Conservation (phyloP, 64 coral and sea anemone genomes). For the Trachythela sp. region DNA sequence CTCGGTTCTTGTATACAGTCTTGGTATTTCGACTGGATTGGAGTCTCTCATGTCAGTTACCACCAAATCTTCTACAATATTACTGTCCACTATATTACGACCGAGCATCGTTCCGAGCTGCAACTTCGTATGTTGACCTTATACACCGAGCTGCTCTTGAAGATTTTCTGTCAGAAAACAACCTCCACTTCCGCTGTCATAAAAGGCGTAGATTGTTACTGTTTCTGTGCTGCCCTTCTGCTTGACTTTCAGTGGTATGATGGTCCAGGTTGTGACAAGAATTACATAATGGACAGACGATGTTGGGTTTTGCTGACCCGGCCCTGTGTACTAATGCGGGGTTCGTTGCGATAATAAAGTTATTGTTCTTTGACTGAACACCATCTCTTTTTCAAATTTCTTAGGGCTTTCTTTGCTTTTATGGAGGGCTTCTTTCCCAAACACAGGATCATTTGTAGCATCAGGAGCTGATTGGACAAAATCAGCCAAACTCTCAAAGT, state of each 20-base stretch:
- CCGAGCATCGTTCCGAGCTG: conserved; percentile 65
- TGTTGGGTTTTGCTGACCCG: conserved; percentile 35
- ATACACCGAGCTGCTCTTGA: conserved; percentile 13
- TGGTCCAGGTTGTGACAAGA: conserved; percentile 39
- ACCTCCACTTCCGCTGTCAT: conserved; percentile 58
- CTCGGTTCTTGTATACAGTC: conserved; percentile 39
- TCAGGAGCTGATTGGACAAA: conserved; percentile 39
- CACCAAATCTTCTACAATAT: conserved; percentile 34
- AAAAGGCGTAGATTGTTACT: conserved; percentile 53
- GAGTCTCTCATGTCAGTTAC: conserved; percentile 42
- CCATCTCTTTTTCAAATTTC: neutral
- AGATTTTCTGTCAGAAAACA: conserved; percentile 59
- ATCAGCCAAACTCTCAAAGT: neutral
- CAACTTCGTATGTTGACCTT: conserved; percentile 44
- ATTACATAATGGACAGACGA: neutral
- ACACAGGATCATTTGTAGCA: conserved; percentile 48
- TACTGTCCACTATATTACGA: conserved; percentile 28
- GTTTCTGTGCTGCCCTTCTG: conserved; percentile 19
- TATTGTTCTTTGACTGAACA: neutral
- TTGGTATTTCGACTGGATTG: conserved; percentile 46
- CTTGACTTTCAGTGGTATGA: conserved; percentile 49
- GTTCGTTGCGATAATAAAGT: neutral
- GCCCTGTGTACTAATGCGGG: conserved; percentile 37
- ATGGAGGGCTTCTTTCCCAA: conserved; percentile 45
- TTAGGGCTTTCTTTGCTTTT: conserved; percentile 34